These are phyloP conservation scores for Ammospiza caudacuta DNA, from an alignment of 2,113 vertebrate genomes.

Conservation along the genomic window DNA sequence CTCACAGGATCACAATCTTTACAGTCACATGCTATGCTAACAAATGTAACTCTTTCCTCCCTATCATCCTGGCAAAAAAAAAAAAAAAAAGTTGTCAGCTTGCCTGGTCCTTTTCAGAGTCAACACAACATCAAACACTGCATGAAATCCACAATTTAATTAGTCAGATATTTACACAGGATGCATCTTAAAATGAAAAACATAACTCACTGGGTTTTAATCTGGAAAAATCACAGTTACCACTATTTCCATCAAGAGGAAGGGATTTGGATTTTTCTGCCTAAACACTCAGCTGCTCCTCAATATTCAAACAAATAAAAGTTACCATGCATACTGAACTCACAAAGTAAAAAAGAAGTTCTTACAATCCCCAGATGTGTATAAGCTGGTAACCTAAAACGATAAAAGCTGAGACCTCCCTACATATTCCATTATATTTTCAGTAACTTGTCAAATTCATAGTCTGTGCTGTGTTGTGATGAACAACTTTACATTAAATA, in stretches of 20 bases:
- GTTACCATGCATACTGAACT: background rate
- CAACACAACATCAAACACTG: conserved; percentile 20
- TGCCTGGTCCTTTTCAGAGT: conserved; percentile 40
- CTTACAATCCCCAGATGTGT: background rate
- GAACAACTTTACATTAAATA: background rate
- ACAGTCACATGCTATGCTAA: background rate
- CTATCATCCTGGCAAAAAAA: background rate
- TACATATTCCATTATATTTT: background rate
- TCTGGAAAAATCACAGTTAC: conserved; percentile 19
- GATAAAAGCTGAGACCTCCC: background rate
- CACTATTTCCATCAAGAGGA: conserved; percentile 15
- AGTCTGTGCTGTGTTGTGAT: background rate
- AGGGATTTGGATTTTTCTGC: conserved; percentile 5
- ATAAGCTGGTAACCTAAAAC: background rate
- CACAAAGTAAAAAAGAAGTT: background rate
- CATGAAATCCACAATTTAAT: conserved; percentile 34
- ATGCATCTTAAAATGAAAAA: conserved; percentile 53
- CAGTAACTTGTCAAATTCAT: conserved; percentile 1
- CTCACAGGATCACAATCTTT: background rate
- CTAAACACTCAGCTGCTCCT: background rate
- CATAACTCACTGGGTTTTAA: conserved; percentile 20
- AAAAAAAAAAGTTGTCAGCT: background rate
- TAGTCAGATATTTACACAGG: conserved; percentile 47
- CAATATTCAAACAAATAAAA: conserved; percentile 29
- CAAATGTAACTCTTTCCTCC: background rate